Evolutionary conservation across 1,140 invertebrate genomes (phyloP), one percentile per base, ranked within the genome.

Genomic region (Listronotus bonariensis): DNA sequence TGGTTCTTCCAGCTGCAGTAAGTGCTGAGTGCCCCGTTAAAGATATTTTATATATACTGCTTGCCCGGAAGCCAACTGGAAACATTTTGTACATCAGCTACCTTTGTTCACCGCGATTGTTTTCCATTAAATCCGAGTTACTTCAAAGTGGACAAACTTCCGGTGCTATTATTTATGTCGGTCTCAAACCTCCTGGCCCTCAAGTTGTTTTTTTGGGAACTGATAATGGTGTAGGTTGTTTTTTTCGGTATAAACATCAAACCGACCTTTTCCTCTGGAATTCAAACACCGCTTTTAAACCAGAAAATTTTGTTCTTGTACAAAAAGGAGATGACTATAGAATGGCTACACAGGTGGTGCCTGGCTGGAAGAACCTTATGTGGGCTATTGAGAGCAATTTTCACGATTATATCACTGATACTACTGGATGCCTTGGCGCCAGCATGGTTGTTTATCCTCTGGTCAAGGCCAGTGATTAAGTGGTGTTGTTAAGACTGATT

Each of bases 311-410:
- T 67, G 61, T 82, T 7, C 76, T 85, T 62, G 84, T 86, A 5
- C 82, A 86, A 62, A 81, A 82, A 10, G 82, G 83, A 20, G 79
- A 79, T n/a, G 83, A 85, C 4, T 85, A 84, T 63, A 79, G 83
- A 45, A 71, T 87, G 12, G 80, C 86, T 26, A 87, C 86, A 0
- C 82, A 84, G 65, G 85, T 86, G 0, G 74, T 85, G 20, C 81
- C 85, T 0, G 86, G 84, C 9, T 82, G 82, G 56, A 83, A 81
- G 70, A 76, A 77, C 34, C 78, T 83, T 10, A 85, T 87, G 82
- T 86, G 86, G 84, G 80, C 82, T 1, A 73, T 88, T 62, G 86
- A 88, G 69, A 85, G 83, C 65, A 88, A 88, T 68, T 86, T 87
- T 75, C 84, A 83, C 14, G 86, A 88, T 74, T 88, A 82, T 67